Evolutionary conservation across 1,140 invertebrate genomes (phyloP).

Genomic region (Rhynchophorus ferrugineus): DNA sequence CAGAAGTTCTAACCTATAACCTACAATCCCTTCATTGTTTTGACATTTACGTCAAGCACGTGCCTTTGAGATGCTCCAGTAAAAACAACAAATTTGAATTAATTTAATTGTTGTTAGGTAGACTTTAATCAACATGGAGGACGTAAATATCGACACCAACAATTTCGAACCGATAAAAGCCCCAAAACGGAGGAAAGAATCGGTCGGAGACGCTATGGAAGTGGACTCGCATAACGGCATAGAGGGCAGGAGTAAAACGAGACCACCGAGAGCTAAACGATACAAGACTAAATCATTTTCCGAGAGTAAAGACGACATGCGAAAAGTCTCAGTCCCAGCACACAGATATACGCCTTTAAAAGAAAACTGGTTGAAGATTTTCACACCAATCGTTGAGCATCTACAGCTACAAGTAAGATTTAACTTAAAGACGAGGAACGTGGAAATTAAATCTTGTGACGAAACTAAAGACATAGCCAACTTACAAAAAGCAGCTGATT

Average conservation of each 20-base stretch:
- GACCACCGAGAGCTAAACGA: conserved; percentile 45
- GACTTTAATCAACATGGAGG: conserved; percentile 7
- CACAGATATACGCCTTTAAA: conserved; percentile 86
- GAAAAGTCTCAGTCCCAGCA: conserved; percentile 55
- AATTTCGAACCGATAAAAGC: conserved; percentile 50
- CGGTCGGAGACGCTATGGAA: conserved; percentile 49
- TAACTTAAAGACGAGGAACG: conserved; percentile 84
- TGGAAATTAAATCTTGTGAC: conserved; percentile 70
- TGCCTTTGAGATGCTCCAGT: too few relatives aligned
- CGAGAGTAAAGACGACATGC: conserved; percentile 50
- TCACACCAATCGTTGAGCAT: conserved; percentile 92
- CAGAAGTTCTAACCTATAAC: too few relatives aligned
- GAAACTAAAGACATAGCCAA: conserved; percentile 83
- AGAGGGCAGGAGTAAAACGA: conserved; percentile 48
- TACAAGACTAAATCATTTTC: conserved; percentile 46
- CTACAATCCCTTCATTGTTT: too few relatives aligned
- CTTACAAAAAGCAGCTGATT: conserved; percentile 96
- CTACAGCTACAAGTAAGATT: conserved; percentile 90
- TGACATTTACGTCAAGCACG: too few relatives aligned
- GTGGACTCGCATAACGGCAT: conserved; percentile 58
- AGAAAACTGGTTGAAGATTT: conserved; percentile 96
- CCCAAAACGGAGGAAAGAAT: conserved; percentile 45
- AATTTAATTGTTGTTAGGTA: too few relatives aligned
- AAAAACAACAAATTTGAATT: too few relatives aligned
- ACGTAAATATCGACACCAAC: conserved; percentile 48